Conservation (phyloP, 2,888 invertebrate species). For the Harpagoxenus sublaevis region DNA sequence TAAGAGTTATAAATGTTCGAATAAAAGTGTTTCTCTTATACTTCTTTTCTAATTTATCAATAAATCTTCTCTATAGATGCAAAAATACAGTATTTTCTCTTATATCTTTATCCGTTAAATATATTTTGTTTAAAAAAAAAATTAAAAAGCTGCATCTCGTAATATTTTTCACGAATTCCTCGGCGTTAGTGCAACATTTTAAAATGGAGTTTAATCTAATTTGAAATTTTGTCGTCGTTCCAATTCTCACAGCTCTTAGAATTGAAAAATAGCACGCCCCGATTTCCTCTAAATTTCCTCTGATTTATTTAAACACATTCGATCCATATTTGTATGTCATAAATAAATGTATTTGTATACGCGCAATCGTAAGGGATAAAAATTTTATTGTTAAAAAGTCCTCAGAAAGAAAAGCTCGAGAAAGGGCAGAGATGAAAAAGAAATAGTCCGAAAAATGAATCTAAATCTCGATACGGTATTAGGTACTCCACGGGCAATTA, state of each 20-base stretch:
- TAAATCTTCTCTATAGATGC: background rate
- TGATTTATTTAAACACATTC: conserved; percentile 52
- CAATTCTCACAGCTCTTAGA: conserved; percentile 4
- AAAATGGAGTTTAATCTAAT: conserved; percentile 35
- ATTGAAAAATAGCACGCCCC: conserved; percentile 39
- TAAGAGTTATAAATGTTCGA: background rate
- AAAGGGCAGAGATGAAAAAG: background rate
- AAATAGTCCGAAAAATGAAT: conserved; percentile 8
- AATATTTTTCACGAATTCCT: background rate
- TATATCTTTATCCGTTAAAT: background rate
- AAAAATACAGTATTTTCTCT: background rate
- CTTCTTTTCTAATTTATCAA: background rate
- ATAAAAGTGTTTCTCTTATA: background rate
- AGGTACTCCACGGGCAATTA: background rate
- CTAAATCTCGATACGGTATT: background rate
- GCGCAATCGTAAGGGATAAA: background rate
- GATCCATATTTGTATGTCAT: background rate
- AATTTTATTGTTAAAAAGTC: background rate
- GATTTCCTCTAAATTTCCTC: background rate
- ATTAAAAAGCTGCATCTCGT: background rate
- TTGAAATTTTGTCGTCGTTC: conserved; percentile 37
- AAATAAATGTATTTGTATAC: background rate
- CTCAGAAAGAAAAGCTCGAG: background rate
- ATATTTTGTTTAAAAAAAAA: conserved; percentile 4
- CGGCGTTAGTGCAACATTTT: background rate